Conservation (phyloP, 2,113 vertebrate genomes). For the Rattus rattus region DNA sequence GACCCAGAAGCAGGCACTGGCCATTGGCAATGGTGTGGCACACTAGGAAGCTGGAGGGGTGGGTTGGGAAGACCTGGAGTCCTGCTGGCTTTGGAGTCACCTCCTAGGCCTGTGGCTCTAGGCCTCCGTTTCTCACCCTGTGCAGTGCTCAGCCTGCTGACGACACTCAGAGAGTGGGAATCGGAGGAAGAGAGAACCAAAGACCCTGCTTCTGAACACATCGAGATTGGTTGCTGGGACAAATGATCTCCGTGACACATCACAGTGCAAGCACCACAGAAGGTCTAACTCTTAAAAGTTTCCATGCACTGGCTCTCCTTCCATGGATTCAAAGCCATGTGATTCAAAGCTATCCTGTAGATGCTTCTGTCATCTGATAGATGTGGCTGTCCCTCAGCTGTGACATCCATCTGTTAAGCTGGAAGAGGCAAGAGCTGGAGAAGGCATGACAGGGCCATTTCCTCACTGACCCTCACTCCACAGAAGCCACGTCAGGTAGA, state of each 20-base stretch:
- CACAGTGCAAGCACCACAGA: background rate
- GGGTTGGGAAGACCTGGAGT: background rate
- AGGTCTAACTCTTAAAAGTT: background rate
- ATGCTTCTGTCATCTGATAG: background rate
- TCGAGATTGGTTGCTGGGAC: background rate
- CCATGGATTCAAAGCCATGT: background rate
- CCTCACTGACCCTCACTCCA: rapidly evolving
- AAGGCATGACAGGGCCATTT: background rate
- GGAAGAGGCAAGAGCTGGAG: background rate
- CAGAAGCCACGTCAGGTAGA: background rate
- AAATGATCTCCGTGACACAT: background rate
- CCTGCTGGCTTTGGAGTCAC: background rate
- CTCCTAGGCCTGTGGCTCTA: background rate
- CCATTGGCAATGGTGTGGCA: rapidly evolving
- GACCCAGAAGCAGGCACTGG: background rate
- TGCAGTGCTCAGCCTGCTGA: background rate
- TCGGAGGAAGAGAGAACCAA: background rate
- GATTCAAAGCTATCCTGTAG: background rate
- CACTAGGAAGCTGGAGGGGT: background rate
- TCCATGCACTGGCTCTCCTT: background rate
- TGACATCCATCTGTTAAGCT: rapidly evolving
- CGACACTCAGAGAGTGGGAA: background rate
- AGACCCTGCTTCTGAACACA: background rate
- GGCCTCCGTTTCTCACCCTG: background rate
- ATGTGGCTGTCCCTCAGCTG: rapidly evolving